Evolutionary conservation across 1,140 invertebrate species (phyloP).

Genomic region (Diprion similis): DNA sequence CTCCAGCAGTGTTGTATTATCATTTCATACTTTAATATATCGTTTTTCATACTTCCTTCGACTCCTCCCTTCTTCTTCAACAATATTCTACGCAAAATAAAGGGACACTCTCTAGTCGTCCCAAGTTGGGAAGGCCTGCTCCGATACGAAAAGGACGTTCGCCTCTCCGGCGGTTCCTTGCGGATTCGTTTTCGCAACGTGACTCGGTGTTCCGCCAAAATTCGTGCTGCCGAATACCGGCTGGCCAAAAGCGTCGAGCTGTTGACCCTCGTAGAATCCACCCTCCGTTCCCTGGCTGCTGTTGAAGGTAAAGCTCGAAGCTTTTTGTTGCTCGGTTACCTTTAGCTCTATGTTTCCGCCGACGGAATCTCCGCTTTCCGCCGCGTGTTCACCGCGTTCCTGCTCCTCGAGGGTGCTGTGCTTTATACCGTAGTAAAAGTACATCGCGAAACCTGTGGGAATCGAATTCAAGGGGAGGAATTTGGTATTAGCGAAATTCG

Average conservation of each 20-base stretch:
- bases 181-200: slow-evolving; percentile 10
- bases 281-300: slow-evolving; percentile 32
- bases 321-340: slow-evolving; percentile 61
- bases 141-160: slow-evolving; percentile 53
- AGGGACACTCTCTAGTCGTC: slow-evolving; percentile 56
- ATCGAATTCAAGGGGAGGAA: not conserved
- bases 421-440: slow-evolving; percentile 92
- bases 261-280: slow-evolving; percentile 48
- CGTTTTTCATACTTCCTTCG: not conserved
- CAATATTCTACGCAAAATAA: not conserved
- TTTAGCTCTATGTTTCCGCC: slow-evolving; percentile 62
- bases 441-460: slow-evolving; percentile 79
- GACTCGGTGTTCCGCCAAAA: slow-evolving; percentile 49
- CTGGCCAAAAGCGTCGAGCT: slow-evolving; percentile 55
- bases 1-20: too few species aligned
- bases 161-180: slow-evolving; percentile 10
- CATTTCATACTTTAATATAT: too few species aligned
- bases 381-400: slow-evolving; percentile 41
- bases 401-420: slow-evolving; percentile 80
- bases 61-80: not conserved
- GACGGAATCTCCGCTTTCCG: slow-evolving; percentile 29
- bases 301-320: slow-evolving; percentile 22
- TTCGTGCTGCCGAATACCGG: slow-evolving; percentile 56
- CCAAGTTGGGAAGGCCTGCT: slow-evolving; percentile 62
- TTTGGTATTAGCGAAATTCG: not conserved